Evolutionary conservation across 2,888 invertebrate species (phyloP).

Genomic region (Nomada goodeniana): DNA sequence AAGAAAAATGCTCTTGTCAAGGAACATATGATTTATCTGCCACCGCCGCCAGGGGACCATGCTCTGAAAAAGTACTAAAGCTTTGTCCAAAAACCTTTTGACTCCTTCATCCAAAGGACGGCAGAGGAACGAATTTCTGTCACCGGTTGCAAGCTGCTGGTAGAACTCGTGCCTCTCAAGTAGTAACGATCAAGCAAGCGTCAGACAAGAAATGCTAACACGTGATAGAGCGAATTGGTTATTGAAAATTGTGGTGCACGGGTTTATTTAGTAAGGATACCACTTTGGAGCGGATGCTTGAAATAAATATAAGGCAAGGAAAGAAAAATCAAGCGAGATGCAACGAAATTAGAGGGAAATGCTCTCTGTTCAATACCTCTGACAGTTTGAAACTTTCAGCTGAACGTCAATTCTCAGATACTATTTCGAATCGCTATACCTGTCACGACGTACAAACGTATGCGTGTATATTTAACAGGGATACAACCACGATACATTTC

Average conservation of each 20-base stretch:
- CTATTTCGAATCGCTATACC: constrained; percentile 32
- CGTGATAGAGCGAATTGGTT: not conserved
- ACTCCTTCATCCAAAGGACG: not conserved
- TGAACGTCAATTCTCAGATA: constrained; percentile 7
- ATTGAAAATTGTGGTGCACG: not conserved
- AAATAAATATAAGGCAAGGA: not conserved
- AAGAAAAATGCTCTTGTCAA: constrained; percentile 26
- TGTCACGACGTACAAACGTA: constrained; percentile 47
- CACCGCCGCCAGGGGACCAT: constrained; percentile 17
- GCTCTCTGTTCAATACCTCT: constrained; percentile 26
- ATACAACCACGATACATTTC: constrained; percentile 25
- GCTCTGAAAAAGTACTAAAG: constrained; percentile 8
- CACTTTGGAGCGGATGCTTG: not conserved
- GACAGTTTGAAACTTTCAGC: constrained; percentile 38
- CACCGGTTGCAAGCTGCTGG: not conserved
- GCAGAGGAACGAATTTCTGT: constrained; percentile 2
- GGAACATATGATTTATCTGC: constrained; percentile 44
- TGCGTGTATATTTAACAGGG: constrained; percentile 28
- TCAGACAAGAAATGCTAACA: constrained; percentile 38
- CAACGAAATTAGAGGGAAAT: constrained; percentile 1
- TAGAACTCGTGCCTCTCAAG: constrained; percentile 11
- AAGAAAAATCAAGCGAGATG: constrained; percentile 5
- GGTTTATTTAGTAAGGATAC: not conserved
- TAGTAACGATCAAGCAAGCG: constrained; percentile 39
- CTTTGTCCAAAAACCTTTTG: constrained; percentile 12